These are phyloP conservation scores for Polydrusus tereticollis DNA, from an alignment of 2,888 invertebrate genomes.

Conservation along the genomic window DNA sequence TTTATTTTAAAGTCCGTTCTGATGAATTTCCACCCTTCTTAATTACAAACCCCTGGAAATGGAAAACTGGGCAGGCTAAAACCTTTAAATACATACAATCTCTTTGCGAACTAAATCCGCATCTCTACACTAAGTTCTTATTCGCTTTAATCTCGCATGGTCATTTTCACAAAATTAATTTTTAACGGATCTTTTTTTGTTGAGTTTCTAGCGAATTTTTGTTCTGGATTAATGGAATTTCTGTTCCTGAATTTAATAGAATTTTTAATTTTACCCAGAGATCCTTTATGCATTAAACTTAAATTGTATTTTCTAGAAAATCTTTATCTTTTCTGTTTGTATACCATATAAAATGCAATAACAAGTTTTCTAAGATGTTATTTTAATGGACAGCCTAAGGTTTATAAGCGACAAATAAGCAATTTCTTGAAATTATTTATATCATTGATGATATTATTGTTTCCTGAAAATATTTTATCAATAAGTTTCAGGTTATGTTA, in stretches of 20 bases:
- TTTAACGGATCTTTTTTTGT: constrained; percentile 42
- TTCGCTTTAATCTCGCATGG: constrained; percentile 45
- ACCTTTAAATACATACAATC: constrained; percentile 49
- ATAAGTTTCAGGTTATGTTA: too few species aligned
- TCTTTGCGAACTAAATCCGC: constrained; percentile 45
- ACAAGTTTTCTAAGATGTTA: too few species aligned
- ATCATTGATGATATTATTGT: too few species aligned
- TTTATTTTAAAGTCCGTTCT: constrained; percentile 65
- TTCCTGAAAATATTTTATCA: too few species aligned
- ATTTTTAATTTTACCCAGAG: neutral
- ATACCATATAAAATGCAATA: too few species aligned
- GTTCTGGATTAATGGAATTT: constrained; percentile 6
- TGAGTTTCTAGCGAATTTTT: constrained; percentile 14
- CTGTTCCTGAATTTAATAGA: constrained; percentile 1
- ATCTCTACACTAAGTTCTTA: constrained; percentile 45
- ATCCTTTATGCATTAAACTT: neutral
- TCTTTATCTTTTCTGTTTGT: too few species aligned
- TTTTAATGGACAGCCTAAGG: too few species aligned
- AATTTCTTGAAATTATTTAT: too few species aligned
- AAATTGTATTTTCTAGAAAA: too few species aligned
- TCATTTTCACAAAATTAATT: constrained; percentile 48
- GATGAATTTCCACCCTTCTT: constrained; percentile 67
- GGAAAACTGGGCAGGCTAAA: constrained; percentile 43
- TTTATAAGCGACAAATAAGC: too few species aligned
- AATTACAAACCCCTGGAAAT: constrained; percentile 60